These are phyloP conservation scores for Pegoplata infirma DNA, from an alignment of 2,888 invertebrate species.

Conservation along the genomic window DNA sequence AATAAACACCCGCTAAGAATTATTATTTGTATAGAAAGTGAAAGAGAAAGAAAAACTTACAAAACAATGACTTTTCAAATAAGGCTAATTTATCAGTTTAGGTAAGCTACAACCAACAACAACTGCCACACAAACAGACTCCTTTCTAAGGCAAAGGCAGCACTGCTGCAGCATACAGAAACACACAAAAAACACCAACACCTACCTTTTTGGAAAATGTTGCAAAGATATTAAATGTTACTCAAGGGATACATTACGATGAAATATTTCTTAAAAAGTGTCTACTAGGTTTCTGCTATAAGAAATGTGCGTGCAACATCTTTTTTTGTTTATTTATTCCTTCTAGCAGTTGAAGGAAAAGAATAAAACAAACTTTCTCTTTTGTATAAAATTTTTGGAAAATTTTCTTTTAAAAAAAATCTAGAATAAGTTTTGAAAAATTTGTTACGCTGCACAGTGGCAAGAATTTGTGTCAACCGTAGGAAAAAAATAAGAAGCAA, in stretches of 20 bases:
- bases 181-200: constrained; percentile 37
- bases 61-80: constrained; percentile 72
- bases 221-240: constrained; percentile 76
- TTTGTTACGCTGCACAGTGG: constrained; percentile 52
- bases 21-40: constrained; percentile 44
- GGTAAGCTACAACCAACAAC: constrained; percentile 33
- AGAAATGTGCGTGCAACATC: constrained; percentile 67
- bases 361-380: constrained; percentile 71
- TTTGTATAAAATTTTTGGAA: constrained; percentile 67
- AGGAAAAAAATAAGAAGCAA: no score
- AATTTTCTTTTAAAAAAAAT: constrained; percentile 41
- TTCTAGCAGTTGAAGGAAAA: constrained; percentile 40
- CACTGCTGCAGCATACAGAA: no score
- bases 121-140: constrained; percentile 42
- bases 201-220: constrained; percentile 51
- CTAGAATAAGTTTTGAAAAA: constrained; percentile 53
- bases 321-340: constrained; percentile 47
- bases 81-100: constrained; percentile 74
- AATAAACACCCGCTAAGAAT: constrained; percentile 58
- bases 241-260: constrained; percentile 79
- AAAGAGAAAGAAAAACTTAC: constrained; percentile 12
- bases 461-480: no score
- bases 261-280: constrained; percentile 78
- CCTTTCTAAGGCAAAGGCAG: constrained; percentile 9
- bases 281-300: constrained; percentile 69